Base-by-base conservation (phyloP, 2,888 invertebrate genomes). In the Branchellion lobata region DNA sequence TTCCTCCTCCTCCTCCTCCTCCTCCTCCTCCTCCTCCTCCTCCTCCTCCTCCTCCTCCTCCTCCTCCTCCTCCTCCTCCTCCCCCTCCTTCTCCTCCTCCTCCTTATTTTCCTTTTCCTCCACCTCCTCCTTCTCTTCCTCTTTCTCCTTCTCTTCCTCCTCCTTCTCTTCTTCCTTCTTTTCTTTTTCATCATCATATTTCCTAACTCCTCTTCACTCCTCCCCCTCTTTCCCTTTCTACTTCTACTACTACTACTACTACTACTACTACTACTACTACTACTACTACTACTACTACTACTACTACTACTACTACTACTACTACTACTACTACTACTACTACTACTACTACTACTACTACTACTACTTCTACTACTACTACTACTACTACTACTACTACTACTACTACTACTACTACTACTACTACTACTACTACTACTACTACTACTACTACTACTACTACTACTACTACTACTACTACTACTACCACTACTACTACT, bases 1-100 rank as follows among this genome's bases (percentile, higher is more conserved):
- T 29, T 68, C 68, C n/a, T 68, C n/a, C n/a, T n/a, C n/a, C 68
- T n/a, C 68, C 68, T 68, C 68, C 68, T n/a, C 68, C 8, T 68
- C 68, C 68, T n/a, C n/a, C 68, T 68, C 68, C 68, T 68, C 68
- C 68, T n/a, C n/a, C n/a, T 53, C 18, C 18, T 21, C 53, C 14
- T 53, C 21, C 53, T 18, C 53, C 21, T 53, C 18, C 21, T 21
- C 21, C 21, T 53, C 21, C 21, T 21, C 21, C 53, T 18, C 14
- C 14, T 53, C 53, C 53, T 14, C 14, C 53, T 14, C 18, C 53
- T 21, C 18, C 53, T 14, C 21, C 21, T 21, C 21, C 14, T 21
- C 21, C 53, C 53, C 21, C 53, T 14, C 21, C 21, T 53, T 21
- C 14, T 53, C 14, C 21, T 18, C 14, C n/a, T n/a, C n/a, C n/a